Base-by-base conservation (phyloP, 2,888 invertebrate species). In the Nymphalis c-album region DNA sequence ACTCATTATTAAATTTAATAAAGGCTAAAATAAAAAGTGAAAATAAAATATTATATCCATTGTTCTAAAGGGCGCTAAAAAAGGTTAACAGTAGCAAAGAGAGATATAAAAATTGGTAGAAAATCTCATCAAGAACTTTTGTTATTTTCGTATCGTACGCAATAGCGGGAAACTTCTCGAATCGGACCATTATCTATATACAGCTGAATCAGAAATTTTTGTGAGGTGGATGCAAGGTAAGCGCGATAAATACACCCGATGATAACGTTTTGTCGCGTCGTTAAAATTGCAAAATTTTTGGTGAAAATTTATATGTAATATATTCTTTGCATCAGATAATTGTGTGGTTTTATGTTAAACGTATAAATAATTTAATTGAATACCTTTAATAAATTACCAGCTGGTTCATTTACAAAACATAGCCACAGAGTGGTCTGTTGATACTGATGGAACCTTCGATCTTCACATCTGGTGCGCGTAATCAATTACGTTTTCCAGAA, bases 201-300 rank as follows among this genome's bases (percentile, higher is more conserved):
- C 57, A 57, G 57, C n/a, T 40, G 57, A 57, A 18, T 13, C 40
- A 7, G n/a, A 4, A 18, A 40, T 40, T 18, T 40, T 57, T 40
- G 17, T 8, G 48, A 48, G 26, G 40, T 35, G 40, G 10, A 20
- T 40, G 57, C 57, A 13, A 35, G 35, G 35, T 57, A 57, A 57
- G 57, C 57, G 57, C 53, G 53, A 53, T 53, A 26, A 57, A 35
- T 17, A 35, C 35, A n/a, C 18, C 18, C 13, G n/a, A 16, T 13
- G 57, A 57, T 57, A 57, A 18, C 35, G 35, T 57, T n/a, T n/a
- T 55, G 47, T 16, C 22, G 51, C 51, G 51, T 20, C 17, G 53
- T 7, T 57, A 35, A 57, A 10, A 35, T 35, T 6, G 31, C 10
- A 40, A 57, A 40, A 13, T 17, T n/a, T 40, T 57, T n/a, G 13